phyloP scores from a whole-genome alignment of 2,797 vertebrate genomes.

The Notoglanidium macrostoma region DNA sequence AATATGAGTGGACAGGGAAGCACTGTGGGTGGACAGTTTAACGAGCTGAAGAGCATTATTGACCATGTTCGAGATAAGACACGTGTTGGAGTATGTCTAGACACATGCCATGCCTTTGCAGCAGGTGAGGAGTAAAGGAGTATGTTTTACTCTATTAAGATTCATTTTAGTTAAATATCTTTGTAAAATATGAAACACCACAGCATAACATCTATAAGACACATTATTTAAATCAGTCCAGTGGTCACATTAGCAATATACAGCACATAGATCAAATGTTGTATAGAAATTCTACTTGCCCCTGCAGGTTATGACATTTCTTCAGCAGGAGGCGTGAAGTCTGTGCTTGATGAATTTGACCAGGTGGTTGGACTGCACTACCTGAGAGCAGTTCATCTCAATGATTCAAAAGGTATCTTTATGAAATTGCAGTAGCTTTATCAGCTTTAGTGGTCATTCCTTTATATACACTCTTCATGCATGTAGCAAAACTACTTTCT shows the following conservation, averaged over 20 bases:
- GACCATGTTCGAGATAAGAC: conserved; percentile 76
- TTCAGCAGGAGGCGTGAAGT: conserved; percentile 71
- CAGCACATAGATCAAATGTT: not conserved
- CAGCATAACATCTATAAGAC: not conserved
- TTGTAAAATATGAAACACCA: not conserved
- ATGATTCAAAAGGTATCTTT: conserved; percentile 80
- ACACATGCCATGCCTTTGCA: conserved; percentile 80
- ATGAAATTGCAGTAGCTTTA: not conserved
- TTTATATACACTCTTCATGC: not conserved
- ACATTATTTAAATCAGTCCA: not conserved
- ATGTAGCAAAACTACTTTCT: not conserved
- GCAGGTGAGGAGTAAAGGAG: conserved; percentile 66
- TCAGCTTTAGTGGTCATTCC: not conserved
- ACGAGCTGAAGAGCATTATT: conserved; percentile 77
- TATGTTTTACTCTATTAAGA: not conserved
- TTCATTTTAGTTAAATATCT: not conserved
- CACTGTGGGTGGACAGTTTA: conserved; percentile 76
- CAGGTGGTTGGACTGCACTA: conserved; percentile 74
- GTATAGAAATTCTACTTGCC: not conserved
- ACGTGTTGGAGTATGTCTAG: conserved; percentile 78
- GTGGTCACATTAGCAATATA: not conserved
- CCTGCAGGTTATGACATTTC: conserved; percentile 75
- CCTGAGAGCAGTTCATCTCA: conserved; percentile 78
- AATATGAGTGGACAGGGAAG: conserved; percentile 83
- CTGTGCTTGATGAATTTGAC: conserved; percentile 77